Evolutionary conservation across 2,888 invertebrate genomes (phyloP).

Genomic region (Agonum fuliginosum): DNA sequence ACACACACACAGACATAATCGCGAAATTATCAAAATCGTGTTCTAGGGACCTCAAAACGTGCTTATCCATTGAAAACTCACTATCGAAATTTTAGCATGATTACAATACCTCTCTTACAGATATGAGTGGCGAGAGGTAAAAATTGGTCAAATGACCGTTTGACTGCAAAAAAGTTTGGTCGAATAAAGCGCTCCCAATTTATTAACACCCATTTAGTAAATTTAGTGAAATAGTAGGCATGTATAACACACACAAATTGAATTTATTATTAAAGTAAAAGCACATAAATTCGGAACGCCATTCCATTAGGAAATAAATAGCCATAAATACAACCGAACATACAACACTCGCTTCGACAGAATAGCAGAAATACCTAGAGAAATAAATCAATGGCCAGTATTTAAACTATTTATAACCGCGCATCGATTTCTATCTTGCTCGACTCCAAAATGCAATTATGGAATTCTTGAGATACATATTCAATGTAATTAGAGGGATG

Average conservation of each 20-base stretch:
- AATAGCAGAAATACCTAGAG: not conserved
- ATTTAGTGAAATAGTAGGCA: not conserved
- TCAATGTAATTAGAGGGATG: slow-evolving; percentile 23
- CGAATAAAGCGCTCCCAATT: too few relatives aligned
- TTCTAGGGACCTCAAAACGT: too few relatives aligned
- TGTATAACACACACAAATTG: too few relatives aligned
- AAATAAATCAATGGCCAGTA: slow-evolving; percentile 29
- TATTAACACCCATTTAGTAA: not conserved
- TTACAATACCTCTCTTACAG: too few relatives aligned
- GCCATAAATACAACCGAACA: not conserved
- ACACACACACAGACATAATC: too few relatives aligned
- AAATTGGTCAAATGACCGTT: too few relatives aligned
- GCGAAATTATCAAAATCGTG: too few relatives aligned
- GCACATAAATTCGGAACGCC: slow-evolving; percentile 11
- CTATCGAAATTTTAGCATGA: too few relatives aligned
- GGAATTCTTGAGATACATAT: slow-evolving; percentile 39
- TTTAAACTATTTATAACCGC: slow-evolving; percentile 21
- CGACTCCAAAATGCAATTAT: slow-evolving; percentile 23
- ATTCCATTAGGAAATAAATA: slow-evolving; percentile 27
- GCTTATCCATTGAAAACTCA: too few relatives aligned
- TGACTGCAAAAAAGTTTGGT: too few relatives aligned
- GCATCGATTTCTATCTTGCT: not conserved
- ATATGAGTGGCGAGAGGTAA: too few relatives aligned
- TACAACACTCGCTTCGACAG: too few relatives aligned
- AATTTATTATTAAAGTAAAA: not conserved